Evolutionary conservation across 2,113 vertebrate species (phyloP), one percentile per base, ranked within the genome.

Genomic region (Mohoua ochrocephala): DNA sequence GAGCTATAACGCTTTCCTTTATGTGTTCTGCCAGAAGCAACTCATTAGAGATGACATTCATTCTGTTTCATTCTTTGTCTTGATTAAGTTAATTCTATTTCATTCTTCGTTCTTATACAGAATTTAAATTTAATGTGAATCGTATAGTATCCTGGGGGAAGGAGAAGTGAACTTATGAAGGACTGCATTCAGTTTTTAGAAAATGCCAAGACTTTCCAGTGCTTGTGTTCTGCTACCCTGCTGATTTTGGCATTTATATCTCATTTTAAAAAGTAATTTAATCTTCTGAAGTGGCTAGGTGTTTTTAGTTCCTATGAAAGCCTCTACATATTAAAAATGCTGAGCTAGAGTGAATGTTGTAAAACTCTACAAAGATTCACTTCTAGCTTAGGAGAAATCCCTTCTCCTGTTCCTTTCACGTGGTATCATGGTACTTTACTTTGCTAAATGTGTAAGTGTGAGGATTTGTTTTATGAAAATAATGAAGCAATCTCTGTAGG

Each of bases 1-100:
- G 35, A 69, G 20, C 10, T 45, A 2, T 33, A 65, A 22, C 7
- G 17, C 37, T 80, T 88, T 64, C 49, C 39, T 50, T 49, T 27
- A 26, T 68, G 27, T 0, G 0, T 56, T 77, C n/a, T 80, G 28
- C 6, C 8, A 39, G 27, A 42, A 64, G 23, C 45, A 69, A 13
- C 26, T 83, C 41, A 24, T 59, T 76, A 63, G 74, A 69, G 50
- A 82, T 35, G 13, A 69, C 53, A 69, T 54, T 41, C 0, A 60
- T 64, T 59, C 50, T 49, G 4, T 67, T 89, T 59, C 14, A 44
- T 44, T 59, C 11, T 86, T 59, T 44, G 9, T 31, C 53, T 68
- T 37, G 50, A 71, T 30, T 37, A 56, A 41, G 9, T 89, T 52
- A 1, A 70, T 59, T 61, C 37, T 79, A 2, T 41, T 92, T 42